phyloP scores from a whole-genome alignment of 2,888 invertebrate genomes.

The Mythimna vitellina region DNA sequence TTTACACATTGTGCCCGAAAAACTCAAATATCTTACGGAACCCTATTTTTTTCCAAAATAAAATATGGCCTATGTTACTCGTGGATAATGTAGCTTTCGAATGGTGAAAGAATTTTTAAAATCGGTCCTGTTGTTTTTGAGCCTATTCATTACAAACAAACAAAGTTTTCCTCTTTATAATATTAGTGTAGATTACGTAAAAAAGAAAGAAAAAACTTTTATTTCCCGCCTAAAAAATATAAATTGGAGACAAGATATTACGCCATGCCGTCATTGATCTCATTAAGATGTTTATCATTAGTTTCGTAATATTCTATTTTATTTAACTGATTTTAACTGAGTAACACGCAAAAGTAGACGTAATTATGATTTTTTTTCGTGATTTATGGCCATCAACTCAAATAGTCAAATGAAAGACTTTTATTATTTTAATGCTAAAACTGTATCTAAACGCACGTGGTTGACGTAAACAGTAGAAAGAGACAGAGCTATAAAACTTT shows the following conservation, averaged over 20 bases:
- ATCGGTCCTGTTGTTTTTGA: too few species aligned
- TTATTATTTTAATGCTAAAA: not conserved
- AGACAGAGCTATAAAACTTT: not conserved
- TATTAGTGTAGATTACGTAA: too few species aligned
- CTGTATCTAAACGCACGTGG: not conserved
- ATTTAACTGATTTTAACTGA: not conserved
- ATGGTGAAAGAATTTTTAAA: too few species aligned
- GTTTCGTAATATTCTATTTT: not conserved
- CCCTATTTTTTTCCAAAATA: too few species aligned
- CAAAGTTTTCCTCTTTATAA: too few species aligned
- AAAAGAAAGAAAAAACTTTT: too few species aligned
- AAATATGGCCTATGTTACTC: too few species aligned
- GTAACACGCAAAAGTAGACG: not conserved
- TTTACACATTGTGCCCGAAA: too few species aligned
- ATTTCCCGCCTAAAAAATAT: not conserved
- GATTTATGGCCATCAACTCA: not conserved
- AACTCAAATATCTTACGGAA: too few species aligned
- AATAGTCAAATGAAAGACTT: constrained; percentile 1
- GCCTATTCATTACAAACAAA: too few species aligned
- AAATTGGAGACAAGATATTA: not conserved
- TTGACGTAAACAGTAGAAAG: constrained; percentile 18
- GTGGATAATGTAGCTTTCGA: too few species aligned
- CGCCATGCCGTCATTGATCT: not conserved
- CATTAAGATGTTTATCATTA: not conserved
- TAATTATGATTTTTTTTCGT: not conserved